phyloP scores from a whole-genome alignment of 2,888 invertebrate species.

The Pachymerium ferrugineum region DNA sequence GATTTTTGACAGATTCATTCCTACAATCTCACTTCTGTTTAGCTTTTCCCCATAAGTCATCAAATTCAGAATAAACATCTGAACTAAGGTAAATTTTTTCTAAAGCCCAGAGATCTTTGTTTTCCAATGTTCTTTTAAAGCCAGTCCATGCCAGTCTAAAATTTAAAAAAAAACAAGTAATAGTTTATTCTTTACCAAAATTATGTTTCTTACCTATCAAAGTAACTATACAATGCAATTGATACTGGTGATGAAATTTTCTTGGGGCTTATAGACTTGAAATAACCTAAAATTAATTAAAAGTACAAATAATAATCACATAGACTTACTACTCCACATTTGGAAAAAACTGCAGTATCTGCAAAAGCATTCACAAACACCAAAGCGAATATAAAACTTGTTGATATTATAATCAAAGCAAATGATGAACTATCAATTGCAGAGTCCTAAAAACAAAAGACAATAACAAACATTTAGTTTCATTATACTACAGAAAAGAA shows the following conservation, averaged over 20 bases:
- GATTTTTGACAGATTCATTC: background rate
- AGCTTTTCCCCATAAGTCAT: conserved; percentile 26
- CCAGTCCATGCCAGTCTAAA: conserved; percentile 33
- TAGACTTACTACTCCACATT: background rate
- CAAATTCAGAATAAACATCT: conserved; percentile 25
- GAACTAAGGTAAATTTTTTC: conserved; percentile 16
- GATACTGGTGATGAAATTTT: background rate
- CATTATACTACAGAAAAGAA: background rate
- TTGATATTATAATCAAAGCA: background rate
- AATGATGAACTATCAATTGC: background rate
- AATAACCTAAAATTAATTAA: background rate
- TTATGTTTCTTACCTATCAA: conserved; percentile 4
- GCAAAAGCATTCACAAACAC: background rate
- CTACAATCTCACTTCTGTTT: conserved; percentile 29
- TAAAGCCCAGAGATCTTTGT: conserved; percentile 33
- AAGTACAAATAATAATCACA: background rate
- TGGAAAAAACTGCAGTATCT: background rate
- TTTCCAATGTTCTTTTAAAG: conserved; percentile 27
- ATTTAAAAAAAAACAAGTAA: background rate
- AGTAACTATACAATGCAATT: background rate
- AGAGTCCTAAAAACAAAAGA: background rate
- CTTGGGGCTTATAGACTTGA: background rate
- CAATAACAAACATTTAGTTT: background rate
- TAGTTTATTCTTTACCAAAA: background rate
- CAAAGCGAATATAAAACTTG: background rate